Percentiles rank a stretch among this genome's conserved stretches.
These are phyloP conservation scores for Parnassius mnemosyne DNA, from an alignment of 2,888 invertebrate species.

Conservation along the genomic window DNA sequence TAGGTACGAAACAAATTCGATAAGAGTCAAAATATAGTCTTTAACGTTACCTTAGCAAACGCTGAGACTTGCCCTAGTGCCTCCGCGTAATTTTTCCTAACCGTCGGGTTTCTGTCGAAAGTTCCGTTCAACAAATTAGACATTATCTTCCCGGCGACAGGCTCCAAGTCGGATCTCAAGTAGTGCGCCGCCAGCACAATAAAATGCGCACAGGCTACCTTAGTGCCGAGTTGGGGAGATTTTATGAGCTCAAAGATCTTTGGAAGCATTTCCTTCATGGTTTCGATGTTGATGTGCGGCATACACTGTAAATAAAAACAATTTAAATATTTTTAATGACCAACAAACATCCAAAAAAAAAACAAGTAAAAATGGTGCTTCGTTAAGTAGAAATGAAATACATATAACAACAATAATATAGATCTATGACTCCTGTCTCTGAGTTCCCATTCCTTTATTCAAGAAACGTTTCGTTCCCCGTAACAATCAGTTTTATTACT, in stretches of 20 bases:
- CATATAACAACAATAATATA: no score
- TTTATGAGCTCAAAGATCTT: conserved; percentile 90
- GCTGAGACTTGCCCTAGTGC: conserved; percentile 92
- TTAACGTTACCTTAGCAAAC: conserved; percentile 84
- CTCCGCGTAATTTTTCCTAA: conserved; percentile 90
- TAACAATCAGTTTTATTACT: no score
- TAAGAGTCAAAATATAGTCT: no score
- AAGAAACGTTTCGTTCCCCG: no score
- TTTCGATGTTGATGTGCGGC: conserved; percentile 87
- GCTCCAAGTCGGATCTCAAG: conserved; percentile 76
- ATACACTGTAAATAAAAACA: conserved; percentile 67
- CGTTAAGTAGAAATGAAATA: no score
- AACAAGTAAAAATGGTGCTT: no score
- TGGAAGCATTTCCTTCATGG: conserved; percentile 89
- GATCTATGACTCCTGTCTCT: no score
- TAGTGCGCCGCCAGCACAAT: conserved; percentile 84
- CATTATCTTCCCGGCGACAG: conserved; percentile 81
- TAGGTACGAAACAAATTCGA: no score
- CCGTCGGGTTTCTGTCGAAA: conserved; percentile 90
- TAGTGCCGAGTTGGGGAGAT: conserved; percentile 91
- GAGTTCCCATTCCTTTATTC: no score
- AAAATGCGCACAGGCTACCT: conserved; percentile 90
- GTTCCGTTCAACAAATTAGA: conserved; percentile 85
- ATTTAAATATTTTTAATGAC: no score
- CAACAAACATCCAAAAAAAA: no score